These are phyloP conservation scores for Lepus oiostolus DNA, from an alignment of 2,797 vertebrate genomes.

Conservation along the genomic window DNA sequence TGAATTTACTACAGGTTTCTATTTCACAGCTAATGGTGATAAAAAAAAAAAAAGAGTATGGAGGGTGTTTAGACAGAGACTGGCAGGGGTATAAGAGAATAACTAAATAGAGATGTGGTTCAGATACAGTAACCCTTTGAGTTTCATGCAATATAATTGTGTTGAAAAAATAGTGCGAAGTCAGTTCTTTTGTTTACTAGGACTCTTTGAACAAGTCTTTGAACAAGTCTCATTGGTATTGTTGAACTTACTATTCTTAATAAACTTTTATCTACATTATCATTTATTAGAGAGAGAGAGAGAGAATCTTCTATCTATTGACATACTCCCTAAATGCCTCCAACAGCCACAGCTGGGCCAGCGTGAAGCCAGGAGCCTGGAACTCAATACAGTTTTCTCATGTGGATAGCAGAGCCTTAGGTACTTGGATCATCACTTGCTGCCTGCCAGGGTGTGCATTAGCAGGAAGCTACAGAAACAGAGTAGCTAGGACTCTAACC, in stretches of 20 bases:
- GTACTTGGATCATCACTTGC: no score
- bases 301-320: no score
- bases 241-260: background rate
- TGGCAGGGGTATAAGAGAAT: background rate
- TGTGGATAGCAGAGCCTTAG: no score
- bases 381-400: no score
- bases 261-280: no score
- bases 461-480: no score
- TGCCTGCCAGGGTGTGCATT: no score
- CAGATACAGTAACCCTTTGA: background rate
- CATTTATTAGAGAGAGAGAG: no score
- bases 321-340: no score
- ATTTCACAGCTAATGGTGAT: background rate
- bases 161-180: background rate
- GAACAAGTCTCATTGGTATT: background rate
- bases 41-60: background rate
- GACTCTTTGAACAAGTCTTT: background rate
- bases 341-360: no score
- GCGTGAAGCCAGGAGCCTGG: no score
- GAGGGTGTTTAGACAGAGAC: background rate
- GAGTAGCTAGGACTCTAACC: no score
- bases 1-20: background rate
- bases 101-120: background rate
- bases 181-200: slow-evolving; percentile 21
- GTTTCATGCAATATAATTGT: background rate